A percentile compares a stretch with the other conserved stretches of the same genome.
These are phyloP conservation scores for Caenorhabditis sp. DNA, from an alignment of 2,888 invertebrate genomes.

Conservation along the genomic window DNA sequence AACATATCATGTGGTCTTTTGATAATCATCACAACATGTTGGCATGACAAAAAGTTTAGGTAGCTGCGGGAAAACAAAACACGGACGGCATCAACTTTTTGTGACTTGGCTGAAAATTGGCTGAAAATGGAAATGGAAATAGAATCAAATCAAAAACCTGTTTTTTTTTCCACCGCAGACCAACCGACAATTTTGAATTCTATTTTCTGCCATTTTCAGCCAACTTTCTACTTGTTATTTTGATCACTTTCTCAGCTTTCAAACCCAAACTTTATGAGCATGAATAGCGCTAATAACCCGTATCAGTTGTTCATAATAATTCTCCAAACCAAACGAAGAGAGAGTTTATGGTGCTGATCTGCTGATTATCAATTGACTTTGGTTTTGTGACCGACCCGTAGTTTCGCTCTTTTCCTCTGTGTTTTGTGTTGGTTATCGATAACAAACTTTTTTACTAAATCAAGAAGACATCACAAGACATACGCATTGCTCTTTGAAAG, in stretches of 20 bases:
- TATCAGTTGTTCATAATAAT: slow-evolving; percentile 6
- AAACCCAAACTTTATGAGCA: too few species aligned
- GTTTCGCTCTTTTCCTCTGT: too few species aligned
- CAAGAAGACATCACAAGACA: too few species aligned
- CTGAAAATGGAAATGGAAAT: not conserved
- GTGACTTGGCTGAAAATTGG: not conserved
- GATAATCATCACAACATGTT: not conserved
- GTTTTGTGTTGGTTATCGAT: too few species aligned
- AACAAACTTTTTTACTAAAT: too few species aligned
- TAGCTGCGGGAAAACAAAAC: not conserved
- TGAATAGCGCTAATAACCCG: slow-evolving; percentile 3
- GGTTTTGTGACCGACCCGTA: not conserved
- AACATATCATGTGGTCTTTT: not conserved
- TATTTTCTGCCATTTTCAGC: too few species aligned
- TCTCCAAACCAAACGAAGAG: too few species aligned
- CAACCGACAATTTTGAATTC: too few species aligned
- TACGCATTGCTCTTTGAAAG: not conserved
- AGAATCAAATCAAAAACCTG: too few species aligned
- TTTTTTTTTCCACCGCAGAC: too few species aligned
- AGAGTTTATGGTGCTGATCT: slow-evolving; percentile 25
- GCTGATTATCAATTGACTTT: slow-evolving; percentile 16
- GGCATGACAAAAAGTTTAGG: slow-evolving; percentile 1
- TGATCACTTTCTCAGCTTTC: too few species aligned
- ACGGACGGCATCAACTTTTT: not conserved
- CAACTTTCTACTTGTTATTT: too few species aligned